These are phyloP conservation scores for Chorisops tibialis DNA, from an alignment of 2,888 invertebrate species.

Conservation along the genomic window DNA sequence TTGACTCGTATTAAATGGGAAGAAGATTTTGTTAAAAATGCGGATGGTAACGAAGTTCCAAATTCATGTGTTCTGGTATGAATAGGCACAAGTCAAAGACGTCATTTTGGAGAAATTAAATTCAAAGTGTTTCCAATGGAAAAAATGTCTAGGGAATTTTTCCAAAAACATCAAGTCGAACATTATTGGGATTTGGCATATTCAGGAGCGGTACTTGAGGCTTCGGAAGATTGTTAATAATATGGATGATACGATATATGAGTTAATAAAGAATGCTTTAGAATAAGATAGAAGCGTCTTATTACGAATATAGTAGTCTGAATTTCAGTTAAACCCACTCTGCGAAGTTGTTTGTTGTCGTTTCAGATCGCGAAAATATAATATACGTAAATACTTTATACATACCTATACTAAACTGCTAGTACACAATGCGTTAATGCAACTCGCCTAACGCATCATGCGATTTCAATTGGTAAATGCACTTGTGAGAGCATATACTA, in stretches of 20 bases:
- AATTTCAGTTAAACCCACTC: too few relatives aligned
- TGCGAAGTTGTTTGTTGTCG: too few relatives aligned
- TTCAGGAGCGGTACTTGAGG: conserved; percentile 87
- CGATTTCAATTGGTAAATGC: too few relatives aligned
- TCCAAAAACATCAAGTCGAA: conserved; percentile 91
- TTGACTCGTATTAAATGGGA: conserved; percentile 94
- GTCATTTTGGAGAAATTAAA: conserved; percentile 91
- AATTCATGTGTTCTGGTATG: conserved; percentile 90
- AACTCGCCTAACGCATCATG: too few relatives aligned
- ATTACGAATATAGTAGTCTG: too few relatives aligned
- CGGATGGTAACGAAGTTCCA: conserved; percentile 73
- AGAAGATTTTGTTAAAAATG: conserved; percentile 80
- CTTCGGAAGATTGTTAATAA: conserved; percentile 55
- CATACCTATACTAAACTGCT: too few relatives aligned
- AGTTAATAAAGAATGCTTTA: too few relatives aligned
- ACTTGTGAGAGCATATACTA: too few relatives aligned
- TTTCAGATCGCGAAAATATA: too few relatives aligned
- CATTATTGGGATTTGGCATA: conserved; percentile 99
- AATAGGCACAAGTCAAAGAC: conserved; percentile 87
- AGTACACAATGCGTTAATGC: too few relatives aligned
- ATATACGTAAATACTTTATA: too few relatives aligned
- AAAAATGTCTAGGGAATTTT: conserved; percentile 89
- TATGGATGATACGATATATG: not conserved
- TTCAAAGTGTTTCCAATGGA: conserved; percentile 95
- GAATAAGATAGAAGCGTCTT: too few relatives aligned